phyloP scores from a whole-genome alignment of 2,888 invertebrate genomes.

The Acleris literana region DNA sequence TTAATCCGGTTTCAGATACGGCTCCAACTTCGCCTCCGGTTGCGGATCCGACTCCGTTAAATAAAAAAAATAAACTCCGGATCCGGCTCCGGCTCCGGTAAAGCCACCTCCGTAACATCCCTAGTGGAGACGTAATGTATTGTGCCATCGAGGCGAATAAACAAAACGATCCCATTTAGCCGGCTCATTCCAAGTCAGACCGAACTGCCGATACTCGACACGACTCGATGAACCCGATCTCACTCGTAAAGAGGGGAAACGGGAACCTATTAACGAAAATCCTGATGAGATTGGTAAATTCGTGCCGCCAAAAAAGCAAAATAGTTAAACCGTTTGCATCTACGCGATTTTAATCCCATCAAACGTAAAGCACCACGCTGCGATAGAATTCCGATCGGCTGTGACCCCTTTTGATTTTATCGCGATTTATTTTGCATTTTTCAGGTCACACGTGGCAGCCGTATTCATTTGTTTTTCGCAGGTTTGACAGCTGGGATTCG shows the following conservation, averaged over 20 bases:
- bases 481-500: constrained; percentile 20
- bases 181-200: constrained; percentile 59
- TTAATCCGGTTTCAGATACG: too few relatives aligned
- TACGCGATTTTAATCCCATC: constrained; percentile 13
- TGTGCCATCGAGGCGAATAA: constrained; percentile 57
- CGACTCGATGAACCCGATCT: constrained; percentile 67
- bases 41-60: too few relatives aligned
- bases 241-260: constrained; percentile 57
- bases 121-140: constrained; percentile 53
- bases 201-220: constrained; percentile 51
- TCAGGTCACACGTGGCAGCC: constrained; percentile 13
- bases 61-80: too few relatives aligned
- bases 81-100: too few relatives aligned
- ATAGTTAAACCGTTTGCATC: constrained; percentile 5
- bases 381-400: constrained; percentile 11
- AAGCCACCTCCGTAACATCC: too few relatives aligned
- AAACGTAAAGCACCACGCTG: constrained; percentile 2
- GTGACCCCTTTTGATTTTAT: constrained; percentile 12
- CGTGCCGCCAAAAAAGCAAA: constrained; percentile 1
- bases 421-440: constrained; percentile 13
- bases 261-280: constrained; percentile 42
- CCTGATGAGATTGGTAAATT: constrained; percentile 16
- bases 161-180: constrained; percentile 57
- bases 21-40: too few relatives aligned
- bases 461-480: constrained; percentile 27